phyloP scores from a whole-genome alignment of 2,113 vertebrate genomes.

The Phyllopteryx taeniolatus region DNA sequence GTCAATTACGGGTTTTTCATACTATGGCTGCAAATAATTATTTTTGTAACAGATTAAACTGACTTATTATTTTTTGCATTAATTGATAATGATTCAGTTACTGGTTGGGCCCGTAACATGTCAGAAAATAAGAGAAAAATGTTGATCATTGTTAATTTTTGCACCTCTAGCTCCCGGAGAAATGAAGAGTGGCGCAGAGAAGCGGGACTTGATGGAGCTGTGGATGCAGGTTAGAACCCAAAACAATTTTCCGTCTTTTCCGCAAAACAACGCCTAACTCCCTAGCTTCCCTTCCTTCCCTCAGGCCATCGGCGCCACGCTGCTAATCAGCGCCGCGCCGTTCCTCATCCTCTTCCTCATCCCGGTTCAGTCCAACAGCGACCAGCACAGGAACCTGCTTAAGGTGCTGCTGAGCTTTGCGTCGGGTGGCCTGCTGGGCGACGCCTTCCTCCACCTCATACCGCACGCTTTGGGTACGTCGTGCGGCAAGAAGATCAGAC shows the following conservation, averaged over 20 bases:
- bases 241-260: not conserved
- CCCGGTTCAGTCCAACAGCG: slow-evolving; percentile 86
- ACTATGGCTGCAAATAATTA: too few species aligned
- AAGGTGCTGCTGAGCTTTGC: slow-evolving; percentile 89
- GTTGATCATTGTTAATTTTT: too few species aligned
- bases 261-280: not conserved
- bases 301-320: slow-evolving; percentile 83
- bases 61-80: too few species aligned
- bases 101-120: too few species aligned
- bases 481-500: not conserved
- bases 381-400: slow-evolving; percentile 83
- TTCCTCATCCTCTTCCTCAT: slow-evolving; percentile 90
- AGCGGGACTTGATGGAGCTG: slow-evolving; percentile 74
- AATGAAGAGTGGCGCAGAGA: slow-evolving; percentile 37
- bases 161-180: slow-evolving; percentile 18
- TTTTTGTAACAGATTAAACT: too few species aligned
- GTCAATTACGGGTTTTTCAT: too few species aligned
- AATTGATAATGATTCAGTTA: too few species aligned
- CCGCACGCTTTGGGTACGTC: slow-evolving; percentile 85
- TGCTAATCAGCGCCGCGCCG: slow-evolving; percentile 86
- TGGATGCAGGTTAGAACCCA: slow-evolving; percentile 76
- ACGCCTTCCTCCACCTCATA: slow-evolving; percentile 90
- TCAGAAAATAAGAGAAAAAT: too few species aligned
- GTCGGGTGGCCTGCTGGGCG: slow-evolving; percentile 85
- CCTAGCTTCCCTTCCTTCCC: not conserved